A percentile compares a stretch with the other conserved stretches of the same genome.
Evolutionary conservation across 2,888 invertebrate genomes (phyloP).

Genomic region (Macrosoma leucophasiata): DNA sequence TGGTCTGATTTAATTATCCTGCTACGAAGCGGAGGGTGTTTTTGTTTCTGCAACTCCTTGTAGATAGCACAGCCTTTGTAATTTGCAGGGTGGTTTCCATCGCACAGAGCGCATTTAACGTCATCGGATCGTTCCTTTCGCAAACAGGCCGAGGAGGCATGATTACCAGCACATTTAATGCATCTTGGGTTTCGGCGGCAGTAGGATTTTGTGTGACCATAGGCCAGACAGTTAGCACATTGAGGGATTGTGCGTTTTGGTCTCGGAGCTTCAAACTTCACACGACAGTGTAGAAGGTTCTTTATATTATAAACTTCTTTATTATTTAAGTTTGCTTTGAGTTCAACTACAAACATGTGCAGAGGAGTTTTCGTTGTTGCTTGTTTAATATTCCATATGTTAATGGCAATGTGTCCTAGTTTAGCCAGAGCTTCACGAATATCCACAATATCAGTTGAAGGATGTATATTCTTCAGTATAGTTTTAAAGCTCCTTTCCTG

Average conservation of each 20-base stretch:
- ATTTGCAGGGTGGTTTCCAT: too few relatives aligned
- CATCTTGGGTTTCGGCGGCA: constrained; percentile 5
- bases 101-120: too few relatives aligned
- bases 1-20: too few relatives aligned
- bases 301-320: constrained; percentile 14
- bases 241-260: constrained; percentile 1
- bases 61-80: too few relatives aligned
- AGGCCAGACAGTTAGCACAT: background rate
- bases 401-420: constrained; percentile 12
- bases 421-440: too few relatives aligned
- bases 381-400: constrained; percentile 21
- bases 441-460: constrained; percentile 18
- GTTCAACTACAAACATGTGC: constrained; percentile 17
- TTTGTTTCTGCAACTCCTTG: too few relatives aligned
- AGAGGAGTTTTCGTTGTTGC: constrained; percentile 14
- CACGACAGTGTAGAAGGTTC: background rate
- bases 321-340: constrained; percentile 12
- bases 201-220: constrained; percentile 6
- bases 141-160: background rate
- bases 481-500: constrained; percentile 18
- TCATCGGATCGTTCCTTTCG: too few relatives aligned
- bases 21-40: too few relatives aligned
- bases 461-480: constrained; percentile 21
- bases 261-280: background rate
- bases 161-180: constrained; percentile 4